Base-by-base conservation (phyloP, 2,888 invertebrate genomes). In the Drosophila anomalata region DNA sequence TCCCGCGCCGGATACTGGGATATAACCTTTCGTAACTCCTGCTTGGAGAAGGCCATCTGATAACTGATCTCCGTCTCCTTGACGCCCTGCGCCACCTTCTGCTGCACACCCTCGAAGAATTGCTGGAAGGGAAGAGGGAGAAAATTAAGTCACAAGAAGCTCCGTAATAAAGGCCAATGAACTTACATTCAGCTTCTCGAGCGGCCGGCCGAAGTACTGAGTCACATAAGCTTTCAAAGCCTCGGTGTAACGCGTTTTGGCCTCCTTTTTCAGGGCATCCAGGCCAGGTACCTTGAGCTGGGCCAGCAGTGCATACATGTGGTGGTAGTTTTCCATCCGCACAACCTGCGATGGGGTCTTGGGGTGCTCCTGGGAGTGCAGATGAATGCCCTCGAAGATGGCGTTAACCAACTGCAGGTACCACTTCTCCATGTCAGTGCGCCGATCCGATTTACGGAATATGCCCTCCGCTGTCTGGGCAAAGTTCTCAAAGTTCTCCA, bases 51-150 rank as follows among this genome's bases (percentile, higher is more conserved):
- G 39, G 98, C 98, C 93, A 98, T 95, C 93, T 99, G 99, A 93
- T 97, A 99, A 90, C 98, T 97, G 59, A 99, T 97, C 93, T 99
- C 99, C 44, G 98, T 97, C 90, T 97, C 97, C 91, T 98, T 98
- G 52, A 98, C 97, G 58, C 99, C 99, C 89, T 96, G 95, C 57
- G 96, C 96, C 72, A 99, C 97, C 90, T 97, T 96, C 73, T 95
- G 96, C 92, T 98, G 96, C 58, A 99, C 98, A 53, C 98, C 98
- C 92, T 99, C 99, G 91, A 99, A 99, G 93, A 99, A 99, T 80
- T 95, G 94, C 96, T 98, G 91, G 29, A 93, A 92, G 69, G 73
- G 1, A 29, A 29, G 29, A 12, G 12, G 44, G 24, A 0, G 31
- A 4, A 20, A 20, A 31, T 17, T 0, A 11, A 3, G 17, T 17